Evolutionary conservation across 2,888 invertebrate genomes (phyloP).

Genomic region (Amiota minor): DNA sequence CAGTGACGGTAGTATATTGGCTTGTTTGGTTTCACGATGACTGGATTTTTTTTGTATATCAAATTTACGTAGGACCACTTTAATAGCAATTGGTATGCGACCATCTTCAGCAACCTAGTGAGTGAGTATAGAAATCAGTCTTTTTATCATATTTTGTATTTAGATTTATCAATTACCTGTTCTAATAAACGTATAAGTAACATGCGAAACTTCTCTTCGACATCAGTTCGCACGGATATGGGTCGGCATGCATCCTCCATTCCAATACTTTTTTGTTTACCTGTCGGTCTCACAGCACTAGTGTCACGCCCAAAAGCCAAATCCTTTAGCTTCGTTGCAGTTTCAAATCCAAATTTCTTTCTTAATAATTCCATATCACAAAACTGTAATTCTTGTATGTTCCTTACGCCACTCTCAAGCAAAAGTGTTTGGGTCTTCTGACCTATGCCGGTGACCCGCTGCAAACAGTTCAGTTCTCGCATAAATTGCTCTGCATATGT

Average conservation of each 20-base stretch:
- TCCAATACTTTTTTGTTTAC: slow-evolving; percentile 85
- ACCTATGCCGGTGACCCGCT: slow-evolving; percentile 85
- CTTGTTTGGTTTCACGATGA: slow-evolving; percentile 84
- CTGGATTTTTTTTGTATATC: slow-evolving; percentile 80
- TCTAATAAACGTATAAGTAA: slow-evolving; percentile 81
- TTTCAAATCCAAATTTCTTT: slow-evolving; percentile 80
- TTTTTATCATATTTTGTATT: background rate
- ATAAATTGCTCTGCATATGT: slow-evolving; percentile 80
- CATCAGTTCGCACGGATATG: slow-evolving; percentile 82
- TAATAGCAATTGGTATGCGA: slow-evolving; percentile 83
- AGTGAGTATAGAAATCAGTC: background rate
- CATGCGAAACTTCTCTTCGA: slow-evolving; percentile 81
- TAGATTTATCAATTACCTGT: slow-evolving; percentile 74
- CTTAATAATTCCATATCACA: slow-evolving; percentile 77
- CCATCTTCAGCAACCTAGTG: slow-evolving; percentile 80
- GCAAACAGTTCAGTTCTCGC: slow-evolving; percentile 78
- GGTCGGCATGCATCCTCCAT: slow-evolving; percentile 85
- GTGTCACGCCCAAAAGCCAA: slow-evolving; percentile 85
- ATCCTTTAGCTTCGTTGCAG: slow-evolving; percentile 80
- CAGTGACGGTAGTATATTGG: slow-evolving; percentile 81
- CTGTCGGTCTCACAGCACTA: slow-evolving; percentile 81
- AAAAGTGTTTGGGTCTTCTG: slow-evolving; percentile 80
- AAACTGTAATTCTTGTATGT: slow-evolving; percentile 81
- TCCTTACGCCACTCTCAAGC: slow-evolving; percentile 78
- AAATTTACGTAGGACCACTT: slow-evolving; percentile 83